A percentile compares a stretch with the other conserved stretches of the same genome.
Conservation (phyloP, 2,113 vertebrate genomes). For the Scopus umbretta region DNA sequence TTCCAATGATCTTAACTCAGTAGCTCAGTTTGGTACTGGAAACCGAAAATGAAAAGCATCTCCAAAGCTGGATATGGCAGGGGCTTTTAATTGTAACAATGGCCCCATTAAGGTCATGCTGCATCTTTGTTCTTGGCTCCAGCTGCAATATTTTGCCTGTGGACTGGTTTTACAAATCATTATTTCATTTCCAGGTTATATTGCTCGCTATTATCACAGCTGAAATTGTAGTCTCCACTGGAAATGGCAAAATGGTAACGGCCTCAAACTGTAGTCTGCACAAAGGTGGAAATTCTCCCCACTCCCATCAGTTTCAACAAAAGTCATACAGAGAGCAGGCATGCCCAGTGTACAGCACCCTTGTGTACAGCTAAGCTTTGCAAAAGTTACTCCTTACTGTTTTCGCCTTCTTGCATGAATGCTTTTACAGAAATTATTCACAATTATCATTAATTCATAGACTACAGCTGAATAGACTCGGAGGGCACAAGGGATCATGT, state of each 20-base stretch:
- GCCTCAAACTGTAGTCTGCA: background rate
- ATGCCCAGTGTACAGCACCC: background rate
- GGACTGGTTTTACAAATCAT: background rate
- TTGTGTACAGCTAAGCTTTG: background rate
- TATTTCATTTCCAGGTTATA: background rate
- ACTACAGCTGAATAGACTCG: background rate
- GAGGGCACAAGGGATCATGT: background rate
- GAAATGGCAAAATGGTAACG: background rate
- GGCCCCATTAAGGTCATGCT: background rate
- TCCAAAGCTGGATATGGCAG: background rate
- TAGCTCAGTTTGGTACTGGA: background rate
- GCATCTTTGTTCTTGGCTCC: background rate
- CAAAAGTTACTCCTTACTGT: background rate
- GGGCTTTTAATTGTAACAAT: background rate
- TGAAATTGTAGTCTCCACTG: background rate
- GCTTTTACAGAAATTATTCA: background rate
- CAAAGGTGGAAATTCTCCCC: background rate
- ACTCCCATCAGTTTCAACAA: background rate
- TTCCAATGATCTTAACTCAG: background rate
- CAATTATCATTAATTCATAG: background rate
- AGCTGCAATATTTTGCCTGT: background rate
- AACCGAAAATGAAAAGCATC: rapidly evolving
- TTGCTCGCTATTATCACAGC: background rate
- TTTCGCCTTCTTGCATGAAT: background rate
- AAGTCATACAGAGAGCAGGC: background rate